Evolutionary conservation across 1,140 invertebrate species (phyloP).

Genomic region (Hycleus phaleratus): DNA sequence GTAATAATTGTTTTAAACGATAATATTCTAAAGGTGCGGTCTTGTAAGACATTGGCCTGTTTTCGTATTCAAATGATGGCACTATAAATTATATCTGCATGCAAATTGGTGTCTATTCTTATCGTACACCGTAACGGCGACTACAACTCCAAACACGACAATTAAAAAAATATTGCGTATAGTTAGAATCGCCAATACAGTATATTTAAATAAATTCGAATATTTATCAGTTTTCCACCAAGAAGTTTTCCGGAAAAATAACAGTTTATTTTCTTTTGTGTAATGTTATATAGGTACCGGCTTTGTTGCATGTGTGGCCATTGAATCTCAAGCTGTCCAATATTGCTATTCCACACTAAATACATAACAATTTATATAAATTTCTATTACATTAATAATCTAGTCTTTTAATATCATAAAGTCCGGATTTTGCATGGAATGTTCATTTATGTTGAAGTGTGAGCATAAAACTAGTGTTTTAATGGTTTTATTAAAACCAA

Average conservation of each 20-base stretch:
- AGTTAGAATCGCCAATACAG: too few relatives aligned
- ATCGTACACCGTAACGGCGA: neutral
- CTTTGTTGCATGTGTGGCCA: conserved; percentile 6
- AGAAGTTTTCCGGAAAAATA: too few relatives aligned
- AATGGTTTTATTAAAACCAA: conserved; percentile 31
- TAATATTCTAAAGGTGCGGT: conserved; percentile 1
- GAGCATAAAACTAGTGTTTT: conserved; percentile 27
- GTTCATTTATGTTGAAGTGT: conserved; percentile 26
- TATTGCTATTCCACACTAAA: conserved; percentile 20
- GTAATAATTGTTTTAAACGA: neutral
- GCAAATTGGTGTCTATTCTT: neutral
- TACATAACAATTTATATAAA: conserved; percentile 25
- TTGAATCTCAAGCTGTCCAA: conserved; percentile 18
- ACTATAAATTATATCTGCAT: neutral
- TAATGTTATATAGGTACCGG: too few relatives aligned
- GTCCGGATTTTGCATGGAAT: conserved; percentile 19
- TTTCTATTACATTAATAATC: conserved; percentile 29
- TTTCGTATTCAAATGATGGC: neutral
- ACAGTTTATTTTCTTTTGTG: too few relatives aligned
- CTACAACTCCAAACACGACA: too few relatives aligned
- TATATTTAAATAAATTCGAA: too few relatives aligned
- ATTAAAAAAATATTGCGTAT: too few relatives aligned
- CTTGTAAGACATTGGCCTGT: neutral
- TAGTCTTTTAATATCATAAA: conserved; percentile 22
- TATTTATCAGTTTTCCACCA: too few relatives aligned